Evolutionary conservation across 1,140 invertebrate species (phyloP), one percentile per base, ranked within the genome.

Genomic region (Plutomurus gul): DNA sequence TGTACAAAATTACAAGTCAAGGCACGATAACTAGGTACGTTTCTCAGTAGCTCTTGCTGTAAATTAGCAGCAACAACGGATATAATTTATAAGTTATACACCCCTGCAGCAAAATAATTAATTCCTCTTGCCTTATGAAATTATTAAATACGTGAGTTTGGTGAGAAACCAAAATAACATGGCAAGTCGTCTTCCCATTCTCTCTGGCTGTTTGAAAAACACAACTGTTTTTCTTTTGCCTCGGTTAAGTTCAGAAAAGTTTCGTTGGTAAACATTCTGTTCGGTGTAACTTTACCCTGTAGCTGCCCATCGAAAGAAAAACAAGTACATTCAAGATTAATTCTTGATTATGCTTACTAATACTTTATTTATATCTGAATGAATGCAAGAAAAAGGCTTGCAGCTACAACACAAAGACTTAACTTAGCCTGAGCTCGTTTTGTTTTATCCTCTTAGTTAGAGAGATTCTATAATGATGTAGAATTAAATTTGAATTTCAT

Each of bases 401-500:
- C 11, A 13, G 39, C 39, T 43, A n/a, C 39, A 43, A 43, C n/a
- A 43, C 39, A 13, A n/a, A 10, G n/a, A 43, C 39, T 30, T 27
- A 33, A 33, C 56, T 8, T 30, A 30, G 27, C 56, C 18, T 33
- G 36, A 65, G 36, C 27, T 65, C 56, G 36, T 30, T 65, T 65
- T 13, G 22, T 27, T 65, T 65, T 65, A 65, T 65, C 56, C 36
- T 65, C 11, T 65, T 33, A 25, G 2, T n/a, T n/a, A 65, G 56
- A 65, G 16, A n/a, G 56, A 65, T 25, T 65, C 27, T 30, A 65
- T 65, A 65, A 65, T 33, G 56, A 65, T 65, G 56, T 65, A 65
- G 25, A 65, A n/a, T 65, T 65, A 65, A 65, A 65, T 65, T 65
- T 65, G 56, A 65, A 65, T 65, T 65, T 65, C 56, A 65, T 65